Base-by-base conservation (phyloP, 1,140 invertebrate species). In the Parapsyche elsis region DNA sequence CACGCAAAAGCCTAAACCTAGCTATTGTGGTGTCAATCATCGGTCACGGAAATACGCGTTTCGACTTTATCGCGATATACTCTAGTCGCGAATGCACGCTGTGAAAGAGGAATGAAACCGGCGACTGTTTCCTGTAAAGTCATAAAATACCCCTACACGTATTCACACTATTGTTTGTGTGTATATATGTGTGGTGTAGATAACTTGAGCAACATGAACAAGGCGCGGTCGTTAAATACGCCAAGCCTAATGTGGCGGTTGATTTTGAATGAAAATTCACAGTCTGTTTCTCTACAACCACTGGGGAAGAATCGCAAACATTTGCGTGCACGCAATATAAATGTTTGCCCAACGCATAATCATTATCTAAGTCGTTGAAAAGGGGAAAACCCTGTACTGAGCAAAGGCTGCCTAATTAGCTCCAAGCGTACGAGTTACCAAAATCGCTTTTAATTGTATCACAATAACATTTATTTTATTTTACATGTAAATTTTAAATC, bases 1-100 rank as follows among this genome's bases (percentile, higher is more conserved):
- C 71, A 73, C 71, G 71, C 71, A 73, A 73, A 73, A 73, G 71
- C 38, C n/a, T 24, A 16, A 71, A 9, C 24, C 71, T 5, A 67
- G 64, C 9, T 23, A 67, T 73, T 73, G 30, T 38, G 14, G 44
- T 46, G 71, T 73, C 71, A 73, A 73, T 73, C 71, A 73, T 49
- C 12, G 45, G 71, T 73, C 71, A 73, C 71, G 71, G 71, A 73
- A 73, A 73, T 73, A 49, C 16, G 44, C n/a, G n/a, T 73, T 73
- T 16, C 9, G 38, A 16, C 71, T 73, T 46, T 73, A 73, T 73
- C 71, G 71, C 21, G 71, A 73, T 73, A 19, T 46, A 38, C 30
- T 7, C 30, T 4, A 38, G 2, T 7, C 30, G 30, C 21, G 16
- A 38, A 16, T 73, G 44, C 44, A 19, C 14, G 67, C 12, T 73